phyloP scores from a whole-genome alignment of 2,888 invertebrate species.

The Cantharis rustica region DNA sequence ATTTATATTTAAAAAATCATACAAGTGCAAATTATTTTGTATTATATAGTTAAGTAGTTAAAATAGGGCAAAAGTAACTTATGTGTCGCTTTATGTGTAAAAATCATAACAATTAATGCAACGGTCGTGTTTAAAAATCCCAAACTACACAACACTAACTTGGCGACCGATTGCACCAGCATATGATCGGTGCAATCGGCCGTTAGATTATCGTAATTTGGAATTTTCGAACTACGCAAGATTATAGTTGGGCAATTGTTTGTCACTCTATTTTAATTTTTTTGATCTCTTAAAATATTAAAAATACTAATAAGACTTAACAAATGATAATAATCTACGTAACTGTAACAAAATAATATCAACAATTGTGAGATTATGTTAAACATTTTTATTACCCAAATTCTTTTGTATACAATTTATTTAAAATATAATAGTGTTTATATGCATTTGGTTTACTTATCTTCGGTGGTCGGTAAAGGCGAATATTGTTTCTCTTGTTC shows the following conservation, averaged over 20 bases:
- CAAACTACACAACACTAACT: not conserved
- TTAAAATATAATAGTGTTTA: constrained; percentile 26
- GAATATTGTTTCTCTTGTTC: not conserved
- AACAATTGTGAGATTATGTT: constrained; percentile 24
- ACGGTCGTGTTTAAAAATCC: constrained; percentile 14
- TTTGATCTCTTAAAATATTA: constrained; percentile 23
- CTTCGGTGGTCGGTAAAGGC: not conserved
- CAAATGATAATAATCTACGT: constrained; percentile 30
- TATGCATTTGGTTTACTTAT: constrained; percentile 6
- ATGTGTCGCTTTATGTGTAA: constrained; percentile 25
- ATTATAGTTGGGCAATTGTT: not conserved
- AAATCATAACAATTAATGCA: constrained; percentile 11
- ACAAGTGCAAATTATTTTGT: constrained; percentile 28
- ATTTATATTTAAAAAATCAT: constrained; percentile 4
- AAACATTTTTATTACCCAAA: constrained; percentile 26
- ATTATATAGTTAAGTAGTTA: constrained; percentile 13
- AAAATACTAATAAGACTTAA: constrained; percentile 29
- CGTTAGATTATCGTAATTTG: too few relatives aligned
- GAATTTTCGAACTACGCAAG: not conserved
- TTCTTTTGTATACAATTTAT: constrained; percentile 27
- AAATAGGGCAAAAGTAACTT: constrained; percentile 19
- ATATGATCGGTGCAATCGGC: too few relatives aligned
- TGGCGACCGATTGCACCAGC: not conserved
- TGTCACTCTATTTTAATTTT: not conserved
- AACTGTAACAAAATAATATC: constrained; percentile 7